These are phyloP conservation scores for Physeter macrocephalus DNA, from an alignment of 2,113 vertebrate species.

Conservation along the genomic window DNA sequence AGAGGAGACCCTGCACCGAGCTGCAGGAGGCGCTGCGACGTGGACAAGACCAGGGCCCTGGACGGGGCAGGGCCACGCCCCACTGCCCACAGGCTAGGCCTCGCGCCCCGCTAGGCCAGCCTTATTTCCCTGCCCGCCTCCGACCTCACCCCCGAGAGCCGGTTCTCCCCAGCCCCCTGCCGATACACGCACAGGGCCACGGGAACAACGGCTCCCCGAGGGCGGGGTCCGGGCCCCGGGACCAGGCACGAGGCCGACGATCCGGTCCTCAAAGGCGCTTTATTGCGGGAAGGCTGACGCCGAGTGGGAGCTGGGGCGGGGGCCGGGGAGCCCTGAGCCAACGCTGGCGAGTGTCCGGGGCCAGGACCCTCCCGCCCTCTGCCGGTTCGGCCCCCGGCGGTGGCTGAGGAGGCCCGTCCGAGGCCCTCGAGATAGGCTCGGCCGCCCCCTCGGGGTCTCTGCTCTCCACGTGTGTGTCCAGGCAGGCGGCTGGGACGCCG, in stretches of 20 bases:
- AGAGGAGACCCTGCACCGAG: accelerated
- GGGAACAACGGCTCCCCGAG: accelerated
- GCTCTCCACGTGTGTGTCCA: accelerated
- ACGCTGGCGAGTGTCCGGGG: accelerated
- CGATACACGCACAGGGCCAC: accelerated
- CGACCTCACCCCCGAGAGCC: accelerated
- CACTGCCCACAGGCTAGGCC: accelerated
- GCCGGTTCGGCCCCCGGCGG: background rate
- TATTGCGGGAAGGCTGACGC: background rate
- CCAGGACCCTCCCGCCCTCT: background rate
- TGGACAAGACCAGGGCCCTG: background rate
- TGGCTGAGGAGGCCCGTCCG: background rate
- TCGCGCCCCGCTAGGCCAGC: accelerated
- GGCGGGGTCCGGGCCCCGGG: background rate
- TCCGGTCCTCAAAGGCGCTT: background rate
- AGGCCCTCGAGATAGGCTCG: background rate
- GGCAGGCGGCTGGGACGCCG: accelerated
- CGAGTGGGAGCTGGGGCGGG: no score
- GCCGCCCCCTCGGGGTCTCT: background rate
- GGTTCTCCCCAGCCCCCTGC: background rate
- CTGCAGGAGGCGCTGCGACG: accelerated
- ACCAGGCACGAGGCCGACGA: background rate
- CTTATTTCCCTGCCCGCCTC: background rate
- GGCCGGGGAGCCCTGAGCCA: background rate
- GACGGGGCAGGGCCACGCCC: accelerated